Evolutionary conservation across 2,113 vertebrate species (phyloP), one percentile per base, ranked within the genome.

Genomic region (Vidua macroura): DNA sequence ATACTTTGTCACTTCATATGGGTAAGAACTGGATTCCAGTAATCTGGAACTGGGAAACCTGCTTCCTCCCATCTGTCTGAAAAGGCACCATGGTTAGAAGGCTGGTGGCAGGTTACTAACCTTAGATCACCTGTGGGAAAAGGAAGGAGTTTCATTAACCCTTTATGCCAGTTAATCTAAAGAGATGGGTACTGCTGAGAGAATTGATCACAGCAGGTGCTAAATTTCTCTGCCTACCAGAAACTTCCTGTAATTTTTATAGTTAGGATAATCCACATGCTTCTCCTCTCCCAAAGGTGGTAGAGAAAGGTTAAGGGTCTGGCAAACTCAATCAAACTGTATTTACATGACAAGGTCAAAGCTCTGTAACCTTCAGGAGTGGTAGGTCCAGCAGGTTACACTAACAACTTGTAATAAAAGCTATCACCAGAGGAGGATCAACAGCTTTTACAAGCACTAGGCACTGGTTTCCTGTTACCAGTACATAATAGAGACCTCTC

Each of bases 1-100:
- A 92, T 98, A 98, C 94, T 98, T 98, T 49, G 98, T 98, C 92
- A 98, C 98, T 64, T 98, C 98, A 1, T 98, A 86, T 66, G 91
- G 95, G 98, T 98, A 97, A 98, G 98, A 89, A 58, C n/a, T 60
- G 56, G 28, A 78, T 80, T 80, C 13, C 23, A 51, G 44, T 53
- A 10, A 44, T 10, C 13, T 22, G 80, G 63, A 55, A 41, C 64
- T 74, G 18, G 15, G 62, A 86, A 68, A 49, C 16, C 7, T 43
- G 46, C 20, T 68, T 80, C 31, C 37, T 85, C 19, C 39, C 13
- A 22, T 31, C 75, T 41, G 31, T 37, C 35, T 78, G 86, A 35
- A 62, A 27, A 78, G 55, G 52, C 51, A n/a, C 27, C 14, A 7
- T 0, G 23, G 33, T 33, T 49, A 28, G 37, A 60, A 31, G 24